phyloP scores from a whole-genome alignment of 2,888 invertebrate genomes.

The Eueremaeus valkanovi region DNA sequence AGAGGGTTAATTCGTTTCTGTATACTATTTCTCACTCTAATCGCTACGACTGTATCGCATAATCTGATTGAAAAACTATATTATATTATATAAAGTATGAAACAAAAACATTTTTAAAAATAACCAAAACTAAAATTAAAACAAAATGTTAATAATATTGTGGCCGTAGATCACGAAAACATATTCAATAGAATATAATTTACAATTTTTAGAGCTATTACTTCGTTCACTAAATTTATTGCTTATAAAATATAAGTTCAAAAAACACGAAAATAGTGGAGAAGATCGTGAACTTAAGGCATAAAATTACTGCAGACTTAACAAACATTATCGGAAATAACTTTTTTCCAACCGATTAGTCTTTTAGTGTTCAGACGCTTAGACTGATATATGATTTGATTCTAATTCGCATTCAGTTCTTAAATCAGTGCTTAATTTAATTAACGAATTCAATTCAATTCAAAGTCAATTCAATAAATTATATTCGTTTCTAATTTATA shows the following conservation, averaged over 20 bases:
- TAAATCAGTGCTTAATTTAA: no score
- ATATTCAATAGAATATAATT: constrained; percentile 20
- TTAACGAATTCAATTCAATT: no score
- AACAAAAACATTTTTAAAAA: not conserved
- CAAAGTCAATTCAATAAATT: no score
- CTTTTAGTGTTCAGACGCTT: not conserved
- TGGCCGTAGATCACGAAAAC: constrained; percentile 18
- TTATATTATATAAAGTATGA: not conserved
- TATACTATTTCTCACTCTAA: not conserved
- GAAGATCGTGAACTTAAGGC: not conserved
- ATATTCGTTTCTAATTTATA: no score
- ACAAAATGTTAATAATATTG: constrained; percentile 23
- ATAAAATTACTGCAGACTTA: not conserved
- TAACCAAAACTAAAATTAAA: not conserved
- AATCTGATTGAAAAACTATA: not conserved
- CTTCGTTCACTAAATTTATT: not conserved
- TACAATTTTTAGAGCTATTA: constrained; percentile 20
- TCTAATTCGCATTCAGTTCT: no score
- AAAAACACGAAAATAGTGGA: not conserved
- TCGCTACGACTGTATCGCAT: not conserved
- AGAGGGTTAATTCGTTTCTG: constrained; percentile 20
- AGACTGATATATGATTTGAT: no score
- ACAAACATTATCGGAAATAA: no score
- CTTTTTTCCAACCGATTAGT: no score
- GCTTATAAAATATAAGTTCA: not conserved